Evolutionary conservation across 2,797 vertebrate genomes (phyloP).

Genomic region (Channa striata): DNA sequence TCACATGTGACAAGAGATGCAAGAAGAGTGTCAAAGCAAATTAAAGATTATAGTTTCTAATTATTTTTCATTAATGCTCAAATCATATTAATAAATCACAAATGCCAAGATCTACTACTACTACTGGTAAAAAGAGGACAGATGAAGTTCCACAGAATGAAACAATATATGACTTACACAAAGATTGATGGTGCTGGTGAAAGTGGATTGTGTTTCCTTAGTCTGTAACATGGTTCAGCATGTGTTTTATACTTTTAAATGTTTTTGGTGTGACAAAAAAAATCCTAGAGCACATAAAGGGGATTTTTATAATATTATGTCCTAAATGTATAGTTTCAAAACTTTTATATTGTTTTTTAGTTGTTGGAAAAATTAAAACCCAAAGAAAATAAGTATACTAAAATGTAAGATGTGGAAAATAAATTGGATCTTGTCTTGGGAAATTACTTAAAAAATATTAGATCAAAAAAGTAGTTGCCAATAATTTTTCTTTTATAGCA

Average conservation of each 20-base stretch:
- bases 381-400: background rate
- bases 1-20: background rate
- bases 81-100: slow-evolving; percentile 76
- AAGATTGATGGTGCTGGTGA: slow-evolving; percentile 7
- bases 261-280: too few relatives aligned
- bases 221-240: too few relatives aligned
- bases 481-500: background rate
- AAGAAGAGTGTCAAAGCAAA: slow-evolving; percentile 24
- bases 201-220: slow-evolving; percentile 27
- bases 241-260: too few relatives aligned
- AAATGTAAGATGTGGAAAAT: background rate
- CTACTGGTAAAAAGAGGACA: slow-evolving; percentile 53
- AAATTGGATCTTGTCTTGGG: background rate
- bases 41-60: slow-evolving; percentile 46
- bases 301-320: background rate
- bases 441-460: background rate
- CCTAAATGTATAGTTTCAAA: background rate
- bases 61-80: slow-evolving; percentile 69
- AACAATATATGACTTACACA: slow-evolving; percentile 1
- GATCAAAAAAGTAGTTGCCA: background rate
- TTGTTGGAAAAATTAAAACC: background rate
- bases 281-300: too few relatives aligned
- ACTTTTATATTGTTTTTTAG: background rate
- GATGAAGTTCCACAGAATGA: slow-evolving; percentile 27
- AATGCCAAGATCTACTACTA: slow-evolving; percentile 78